Conservation (phyloP, 2,113 vertebrate genomes). For the Colinus virginianus region DNA sequence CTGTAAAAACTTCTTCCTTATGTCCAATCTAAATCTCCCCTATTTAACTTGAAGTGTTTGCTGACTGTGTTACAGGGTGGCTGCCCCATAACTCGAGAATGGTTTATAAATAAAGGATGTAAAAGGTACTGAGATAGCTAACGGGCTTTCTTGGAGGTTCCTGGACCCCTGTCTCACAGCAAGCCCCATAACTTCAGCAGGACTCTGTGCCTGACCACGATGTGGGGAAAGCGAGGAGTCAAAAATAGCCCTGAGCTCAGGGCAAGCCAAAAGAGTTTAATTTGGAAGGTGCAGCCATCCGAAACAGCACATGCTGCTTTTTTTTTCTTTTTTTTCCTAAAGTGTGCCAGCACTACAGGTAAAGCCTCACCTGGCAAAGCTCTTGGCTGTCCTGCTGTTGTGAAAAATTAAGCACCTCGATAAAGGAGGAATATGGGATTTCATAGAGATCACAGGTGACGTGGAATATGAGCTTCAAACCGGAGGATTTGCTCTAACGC, state of each 20-base stretch:
- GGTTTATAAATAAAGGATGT: not conserved
- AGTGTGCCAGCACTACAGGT: not conserved
- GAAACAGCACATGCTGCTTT: fast-evolving
- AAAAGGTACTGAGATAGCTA: not conserved
- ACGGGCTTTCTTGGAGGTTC: not conserved
- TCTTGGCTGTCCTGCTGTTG: not conserved
- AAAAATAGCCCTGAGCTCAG: not conserved
- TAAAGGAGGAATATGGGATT: not conserved
- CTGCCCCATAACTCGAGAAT: fast-evolving
- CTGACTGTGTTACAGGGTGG: not conserved
- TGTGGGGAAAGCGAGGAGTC: not conserved
- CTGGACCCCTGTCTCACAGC: not conserved
- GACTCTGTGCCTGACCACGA: not conserved
- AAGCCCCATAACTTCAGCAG: not conserved
- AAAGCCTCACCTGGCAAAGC: not conserved
- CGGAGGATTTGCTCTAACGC: not conserved
- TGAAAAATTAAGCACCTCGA: not conserved
- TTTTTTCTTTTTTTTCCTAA: not conserved
- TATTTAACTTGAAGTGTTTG: not conserved
- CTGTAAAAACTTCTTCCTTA: no score
- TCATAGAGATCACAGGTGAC: not conserved
- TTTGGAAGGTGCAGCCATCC: not conserved
- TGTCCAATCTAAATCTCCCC: no score
- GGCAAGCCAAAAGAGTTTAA: not conserved
- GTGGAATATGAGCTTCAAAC: not conserved